Conservation (phyloP, 2,113 vertebrate genomes). For the Salvelinus fontinalis region DNA sequence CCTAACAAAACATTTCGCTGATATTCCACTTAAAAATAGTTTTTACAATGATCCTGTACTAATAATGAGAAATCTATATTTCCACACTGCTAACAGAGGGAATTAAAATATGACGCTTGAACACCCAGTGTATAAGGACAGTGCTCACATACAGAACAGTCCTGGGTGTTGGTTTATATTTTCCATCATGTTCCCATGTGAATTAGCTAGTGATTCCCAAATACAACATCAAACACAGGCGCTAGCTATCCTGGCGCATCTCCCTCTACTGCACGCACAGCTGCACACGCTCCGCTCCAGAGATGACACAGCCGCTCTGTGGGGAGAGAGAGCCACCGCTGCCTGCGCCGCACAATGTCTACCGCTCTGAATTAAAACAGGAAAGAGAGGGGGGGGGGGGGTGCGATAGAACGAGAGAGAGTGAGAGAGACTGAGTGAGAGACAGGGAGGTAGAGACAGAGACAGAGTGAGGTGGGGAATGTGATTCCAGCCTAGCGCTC, state of each 20-base stretch:
- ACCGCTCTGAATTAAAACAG: slow-evolving; percentile 42
- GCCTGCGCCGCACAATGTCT: slow-evolving; percentile 37
- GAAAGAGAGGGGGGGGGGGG: not conserved
- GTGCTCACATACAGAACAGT: not conserved
- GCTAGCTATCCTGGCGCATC: not conserved
- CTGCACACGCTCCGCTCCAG: slow-evolving; percentile 62
- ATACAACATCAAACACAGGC: slow-evolving; percentile 73
- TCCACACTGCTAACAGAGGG: not conserved
- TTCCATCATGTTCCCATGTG: slow-evolving; percentile 7
- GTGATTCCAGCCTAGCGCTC: slow-evolving; percentile 8
- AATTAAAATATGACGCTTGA: not conserved
- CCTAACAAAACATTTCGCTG: not conserved
- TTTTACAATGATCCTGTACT: not conserved
- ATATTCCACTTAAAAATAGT: not conserved
- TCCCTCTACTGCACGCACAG: slow-evolving; percentile 64
- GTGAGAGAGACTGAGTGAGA: not conserved
- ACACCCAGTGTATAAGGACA: not conserved
- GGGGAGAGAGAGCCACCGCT: slow-evolving; percentile 41
- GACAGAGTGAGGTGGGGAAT: not conserved
- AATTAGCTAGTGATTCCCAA: slow-evolving; percentile 64
- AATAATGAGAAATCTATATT: not conserved
- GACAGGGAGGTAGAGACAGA: slow-evolving; percentile 12
- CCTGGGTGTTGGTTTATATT: slow-evolving; percentile 5
- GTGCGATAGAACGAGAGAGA: not conserved
- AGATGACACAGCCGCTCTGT: slow-evolving; percentile 71